Conservation (phyloP, 2,888 invertebrate genomes). For the Lithophane leautieri region DNA sequence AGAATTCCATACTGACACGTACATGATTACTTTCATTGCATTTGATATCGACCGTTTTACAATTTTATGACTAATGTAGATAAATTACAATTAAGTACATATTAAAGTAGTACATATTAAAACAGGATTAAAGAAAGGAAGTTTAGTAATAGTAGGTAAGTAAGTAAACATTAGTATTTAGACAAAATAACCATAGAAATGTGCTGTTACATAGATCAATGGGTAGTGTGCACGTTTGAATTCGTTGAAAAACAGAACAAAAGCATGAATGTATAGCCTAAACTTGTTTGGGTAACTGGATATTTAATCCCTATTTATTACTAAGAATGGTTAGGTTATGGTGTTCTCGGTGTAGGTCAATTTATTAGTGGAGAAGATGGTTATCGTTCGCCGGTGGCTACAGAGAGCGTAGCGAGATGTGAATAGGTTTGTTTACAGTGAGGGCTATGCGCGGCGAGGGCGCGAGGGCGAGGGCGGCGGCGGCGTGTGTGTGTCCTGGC, state of each 20-base stretch:
- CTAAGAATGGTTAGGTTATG: conserved; percentile 49
- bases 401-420: conserved; percentile 75
- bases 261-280: conserved; percentile 10
- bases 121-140: neutral
- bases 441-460: conserved; percentile 76
- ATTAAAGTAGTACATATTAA: too few relatives aligned
- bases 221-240: neutral
- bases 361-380: conserved; percentile 64
- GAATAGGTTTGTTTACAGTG: conserved; percentile 87
- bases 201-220: neutral
- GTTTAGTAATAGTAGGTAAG: neutral
- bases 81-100: conserved; percentile 33
- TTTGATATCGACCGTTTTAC: conserved; percentile 32
- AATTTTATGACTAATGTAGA: conserved; percentile 46
- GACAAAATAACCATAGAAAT: neutral
- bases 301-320: conserved; percentile 57
- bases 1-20: conserved; percentile 23
- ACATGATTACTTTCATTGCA: conserved; percentile 32
- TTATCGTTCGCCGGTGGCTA: conserved; percentile 65
- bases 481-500: conserved; percentile 82
- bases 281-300: conserved; percentile 53
- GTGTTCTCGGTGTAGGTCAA: conserved; percentile 57
- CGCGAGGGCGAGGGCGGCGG: conserved; percentile 74
- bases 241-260: conserved; percentile 14
- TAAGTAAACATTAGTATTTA: too few relatives aligned